Percentiles rank a stretch among this genome's conserved stretches.
These are phyloP conservation scores for Caenorhabditis drosophilae DNA, from an alignment of 2,888 invertebrate species.

Conservation along the genomic window DNA sequence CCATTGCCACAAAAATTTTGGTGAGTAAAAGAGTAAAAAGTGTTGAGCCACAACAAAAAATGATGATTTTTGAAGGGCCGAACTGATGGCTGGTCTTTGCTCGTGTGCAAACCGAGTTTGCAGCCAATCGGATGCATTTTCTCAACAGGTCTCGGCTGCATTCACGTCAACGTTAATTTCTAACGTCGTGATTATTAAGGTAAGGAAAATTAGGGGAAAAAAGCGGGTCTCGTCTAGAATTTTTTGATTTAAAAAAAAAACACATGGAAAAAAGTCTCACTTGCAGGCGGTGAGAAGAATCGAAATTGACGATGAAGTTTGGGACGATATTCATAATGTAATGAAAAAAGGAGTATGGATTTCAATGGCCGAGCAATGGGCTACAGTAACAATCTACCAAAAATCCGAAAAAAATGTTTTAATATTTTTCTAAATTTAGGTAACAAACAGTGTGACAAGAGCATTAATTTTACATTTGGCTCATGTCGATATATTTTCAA, in stretches of 20 bases:
- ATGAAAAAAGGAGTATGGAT: slow-evolving; percentile 55
- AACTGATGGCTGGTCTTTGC: slow-evolving; percentile 54
- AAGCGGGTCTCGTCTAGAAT: neutral
- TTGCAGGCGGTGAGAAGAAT: slow-evolving; percentile 60
- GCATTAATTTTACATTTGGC: slow-evolving; percentile 94
- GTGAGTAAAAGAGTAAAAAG: too few relatives aligned
- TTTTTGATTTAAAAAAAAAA: slow-evolving; percentile 2
- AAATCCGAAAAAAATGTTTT: too few relatives aligned
- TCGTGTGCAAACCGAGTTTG: slow-evolving; percentile 45
- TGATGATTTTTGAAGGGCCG: too few relatives aligned
- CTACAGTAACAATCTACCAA: too few relatives aligned
- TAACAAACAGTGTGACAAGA: slow-evolving; percentile 80
- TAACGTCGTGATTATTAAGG: slow-evolving; percentile 45
- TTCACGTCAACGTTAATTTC: slow-evolving; percentile 60
- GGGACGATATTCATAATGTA: slow-evolving; percentile 61
- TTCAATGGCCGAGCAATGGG: slow-evolving; percentile 52
- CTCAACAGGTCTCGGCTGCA: slow-evolving; percentile 58
- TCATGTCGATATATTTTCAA: slow-evolving; percentile 79
- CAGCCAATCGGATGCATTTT: slow-evolving; percentile 54
- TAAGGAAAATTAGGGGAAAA: slow-evolving; percentile 1
- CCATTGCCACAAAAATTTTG: slow-evolving; percentile 57
- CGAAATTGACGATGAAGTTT: slow-evolving; percentile 60
- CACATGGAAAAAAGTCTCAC: too few relatives aligned
- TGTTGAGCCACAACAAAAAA: too few relatives aligned
- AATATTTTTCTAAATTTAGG: slow-evolving; percentile 15